Percentiles rank a stretch among this genome's conserved stretches.
Conservation (phyloP, 2,888 invertebrate genomes). For the Tyria jacobaeae region DNA sequence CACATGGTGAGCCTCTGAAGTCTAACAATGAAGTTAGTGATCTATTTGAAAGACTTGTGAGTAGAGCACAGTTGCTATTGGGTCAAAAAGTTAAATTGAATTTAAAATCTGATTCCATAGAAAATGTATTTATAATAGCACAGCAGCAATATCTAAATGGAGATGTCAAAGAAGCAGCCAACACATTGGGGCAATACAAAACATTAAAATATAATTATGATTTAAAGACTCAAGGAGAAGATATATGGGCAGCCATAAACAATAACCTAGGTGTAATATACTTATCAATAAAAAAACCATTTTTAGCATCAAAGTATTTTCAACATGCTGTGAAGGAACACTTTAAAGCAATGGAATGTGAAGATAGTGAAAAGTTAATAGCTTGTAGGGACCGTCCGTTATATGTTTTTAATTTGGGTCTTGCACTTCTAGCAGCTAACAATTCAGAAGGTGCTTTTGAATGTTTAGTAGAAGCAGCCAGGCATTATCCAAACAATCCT, state of each 20-base stretch:
- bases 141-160: constrained; percentile 79
- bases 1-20: constrained; percentile 70
- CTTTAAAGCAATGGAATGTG: constrained; percentile 77
- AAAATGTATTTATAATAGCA: constrained; percentile 79
- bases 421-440: constrained; percentile 93
- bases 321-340: constrained; percentile 93
- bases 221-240: constrained; percentile 78
- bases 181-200: constrained; percentile 73
- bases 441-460: constrained; percentile 95
- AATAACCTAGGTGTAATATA: constrained; percentile 95
- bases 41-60: constrained; percentile 73
- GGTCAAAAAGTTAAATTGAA: constrained; percentile 68
- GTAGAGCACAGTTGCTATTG: constrained; percentile 73
- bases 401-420: constrained; percentile 93
- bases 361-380: constrained; percentile 75
- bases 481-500: constrained; percentile 95
- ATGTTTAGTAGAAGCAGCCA: constrained; percentile 94
- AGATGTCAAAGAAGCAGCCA: constrained; percentile 76
- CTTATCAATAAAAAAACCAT: constrained; percentile 92
- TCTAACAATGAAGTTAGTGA: constrained; percentile 67
- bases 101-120: constrained; percentile 75
- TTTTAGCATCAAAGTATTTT: constrained; percentile 92
- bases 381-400: constrained; percentile 85
- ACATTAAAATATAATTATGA: constrained; percentile 74
- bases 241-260: constrained; percentile 87